These are phyloP conservation scores for Palloptera scutellata DNA, from an alignment of 2,888 invertebrate genomes.

Conservation along the genomic window DNA sequence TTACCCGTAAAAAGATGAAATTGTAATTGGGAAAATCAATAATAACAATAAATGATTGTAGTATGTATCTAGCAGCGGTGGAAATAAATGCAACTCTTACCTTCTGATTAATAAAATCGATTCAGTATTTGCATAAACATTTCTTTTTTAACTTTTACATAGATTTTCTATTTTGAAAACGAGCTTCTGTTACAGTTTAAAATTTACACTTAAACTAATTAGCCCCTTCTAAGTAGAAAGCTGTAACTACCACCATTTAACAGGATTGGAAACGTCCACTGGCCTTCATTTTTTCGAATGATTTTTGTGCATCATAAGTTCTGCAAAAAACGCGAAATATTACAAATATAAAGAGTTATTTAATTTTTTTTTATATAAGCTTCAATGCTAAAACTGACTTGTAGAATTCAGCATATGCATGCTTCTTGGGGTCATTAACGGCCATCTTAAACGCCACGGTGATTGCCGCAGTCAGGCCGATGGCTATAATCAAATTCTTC, in stretches of 20 bases:
- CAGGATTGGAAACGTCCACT: slow-evolving; percentile 64
- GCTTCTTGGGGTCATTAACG: slow-evolving; percentile 67
- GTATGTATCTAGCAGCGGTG: no score
- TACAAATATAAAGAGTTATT: neutral
- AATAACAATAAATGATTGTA: neutral
- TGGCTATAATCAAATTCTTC: slow-evolving; percentile 67
- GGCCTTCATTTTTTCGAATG: slow-evolving; percentile 63
- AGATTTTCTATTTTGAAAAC: slow-evolving; percentile 15
- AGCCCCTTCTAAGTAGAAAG: slow-evolving; percentile 2
- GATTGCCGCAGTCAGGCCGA: slow-evolving; percentile 58
- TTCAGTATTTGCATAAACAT: neutral
- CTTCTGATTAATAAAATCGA: no score
- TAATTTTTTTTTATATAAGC: neutral
- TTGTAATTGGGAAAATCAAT: neutral
- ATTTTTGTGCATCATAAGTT: slow-evolving; percentile 62
- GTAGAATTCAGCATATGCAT: slow-evolving; percentile 77
- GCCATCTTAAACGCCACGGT: slow-evolving; percentile 66
- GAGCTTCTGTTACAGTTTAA: slow-evolving; percentile 42
- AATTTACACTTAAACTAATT: slow-evolving; percentile 29
- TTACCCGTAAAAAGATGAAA: neutral
- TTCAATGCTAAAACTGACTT: slow-evolving; percentile 67
- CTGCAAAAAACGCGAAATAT: slow-evolving; percentile 42
- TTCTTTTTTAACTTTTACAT: slow-evolving; percentile 9
- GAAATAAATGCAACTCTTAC: no score
- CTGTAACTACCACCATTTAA: slow-evolving; percentile 40